Evolutionary conservation across 2,888 invertebrate species (phyloP).

Genomic region (Nasonia oneida): DNA sequence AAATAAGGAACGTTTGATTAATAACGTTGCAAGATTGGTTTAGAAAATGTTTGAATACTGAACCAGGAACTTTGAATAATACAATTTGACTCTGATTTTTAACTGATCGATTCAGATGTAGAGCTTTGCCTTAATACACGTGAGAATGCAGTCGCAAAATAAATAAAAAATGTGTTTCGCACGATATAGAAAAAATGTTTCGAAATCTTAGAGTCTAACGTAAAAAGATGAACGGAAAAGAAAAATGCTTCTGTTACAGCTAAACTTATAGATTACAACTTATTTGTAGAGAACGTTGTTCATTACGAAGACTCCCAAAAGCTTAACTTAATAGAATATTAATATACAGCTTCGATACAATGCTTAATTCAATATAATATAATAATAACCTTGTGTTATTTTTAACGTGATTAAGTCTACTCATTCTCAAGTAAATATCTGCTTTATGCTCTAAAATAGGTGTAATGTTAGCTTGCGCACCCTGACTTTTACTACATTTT

Average conservation of each 20-base stretch:
- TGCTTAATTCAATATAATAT: conserved; percentile 38
- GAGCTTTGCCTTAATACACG: conserved; percentile 1
- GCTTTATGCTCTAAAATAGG: conserved; percentile 30
- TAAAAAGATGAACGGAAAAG: conserved; percentile 59
- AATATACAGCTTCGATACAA: conserved; percentile 52
- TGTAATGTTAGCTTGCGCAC: conserved; percentile 52
- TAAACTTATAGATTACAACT: conserved; percentile 52
- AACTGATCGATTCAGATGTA: neutral
- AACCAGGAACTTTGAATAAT: conserved; percentile 14
- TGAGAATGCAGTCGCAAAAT: conserved; percentile 37
- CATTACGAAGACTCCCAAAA: conserved; percentile 37
- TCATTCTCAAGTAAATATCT: conserved; percentile 54
- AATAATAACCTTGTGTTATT: conserved; percentile 40
- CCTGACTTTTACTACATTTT: conserved; percentile 41
- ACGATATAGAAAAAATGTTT: conserved; percentile 46
- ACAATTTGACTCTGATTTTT: conserved; percentile 20
- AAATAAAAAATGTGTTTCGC: conserved; percentile 48
- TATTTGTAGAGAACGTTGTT: conserved; percentile 34
- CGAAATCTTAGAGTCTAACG: conserved; percentile 50
- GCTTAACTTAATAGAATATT: conserved; percentile 41
- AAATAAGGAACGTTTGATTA: neutral
- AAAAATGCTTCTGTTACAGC: conserved; percentile 58
- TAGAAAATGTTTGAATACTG: neutral
- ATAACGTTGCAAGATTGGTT: neutral
- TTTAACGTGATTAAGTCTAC: conserved; percentile 42